phyloP scores from a whole-genome alignment of 2,113 vertebrate species.

The Phainopepla nitens region DNA sequence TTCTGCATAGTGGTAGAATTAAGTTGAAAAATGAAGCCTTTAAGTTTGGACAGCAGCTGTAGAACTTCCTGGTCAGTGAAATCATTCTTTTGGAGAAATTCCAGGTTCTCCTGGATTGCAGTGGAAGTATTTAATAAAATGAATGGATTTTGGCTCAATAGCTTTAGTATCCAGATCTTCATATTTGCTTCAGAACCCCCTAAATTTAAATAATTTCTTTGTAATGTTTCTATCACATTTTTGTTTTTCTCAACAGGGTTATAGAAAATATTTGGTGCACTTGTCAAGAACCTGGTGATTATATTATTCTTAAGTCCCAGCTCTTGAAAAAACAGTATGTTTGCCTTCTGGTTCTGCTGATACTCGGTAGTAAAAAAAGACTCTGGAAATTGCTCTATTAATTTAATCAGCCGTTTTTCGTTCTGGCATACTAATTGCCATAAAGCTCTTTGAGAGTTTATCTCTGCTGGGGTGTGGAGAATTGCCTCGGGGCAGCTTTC shows the following conservation, averaged over 20 bases:
- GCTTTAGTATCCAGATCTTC: slow-evolving; percentile 89
- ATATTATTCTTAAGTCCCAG: slow-evolving; percentile 86
- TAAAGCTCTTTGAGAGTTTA: slow-evolving; percentile 76
- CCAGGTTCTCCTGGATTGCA: slow-evolving; percentile 77
- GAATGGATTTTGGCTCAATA: slow-evolving; percentile 91
- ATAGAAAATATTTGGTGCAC: slow-evolving; percentile 82
- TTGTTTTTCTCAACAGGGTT: slow-evolving; percentile 80
- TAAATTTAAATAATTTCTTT: slow-evolving; percentile 77
- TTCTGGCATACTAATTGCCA: slow-evolving; percentile 86
- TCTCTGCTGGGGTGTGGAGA: slow-evolving; percentile 77
- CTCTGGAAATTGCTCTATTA: slow-evolving; percentile 90
- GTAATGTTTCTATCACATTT: slow-evolving; percentile 75
- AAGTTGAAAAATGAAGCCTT: slow-evolving; percentile 87
- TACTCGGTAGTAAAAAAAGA: slow-evolving; percentile 84
- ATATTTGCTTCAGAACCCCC: slow-evolving; percentile 84
- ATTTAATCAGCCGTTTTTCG: slow-evolving; percentile 77
- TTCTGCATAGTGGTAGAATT: slow-evolving; percentile 74
- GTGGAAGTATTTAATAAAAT: slow-evolving; percentile 80
- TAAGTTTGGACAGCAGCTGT: slow-evolving; percentile 85
- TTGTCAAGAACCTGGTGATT: slow-evolving; percentile 87
- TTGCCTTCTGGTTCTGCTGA: slow-evolving; percentile 79
- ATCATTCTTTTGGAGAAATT: slow-evolving; percentile 76
- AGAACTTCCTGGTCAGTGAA: slow-evolving; percentile 84
- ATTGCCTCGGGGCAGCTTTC: slow-evolving; percentile 84
- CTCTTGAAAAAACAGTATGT: slow-evolving; percentile 84